Base-by-base conservation (phyloP, 2,888 invertebrate species). In the Drosophila lacicola region DNA sequence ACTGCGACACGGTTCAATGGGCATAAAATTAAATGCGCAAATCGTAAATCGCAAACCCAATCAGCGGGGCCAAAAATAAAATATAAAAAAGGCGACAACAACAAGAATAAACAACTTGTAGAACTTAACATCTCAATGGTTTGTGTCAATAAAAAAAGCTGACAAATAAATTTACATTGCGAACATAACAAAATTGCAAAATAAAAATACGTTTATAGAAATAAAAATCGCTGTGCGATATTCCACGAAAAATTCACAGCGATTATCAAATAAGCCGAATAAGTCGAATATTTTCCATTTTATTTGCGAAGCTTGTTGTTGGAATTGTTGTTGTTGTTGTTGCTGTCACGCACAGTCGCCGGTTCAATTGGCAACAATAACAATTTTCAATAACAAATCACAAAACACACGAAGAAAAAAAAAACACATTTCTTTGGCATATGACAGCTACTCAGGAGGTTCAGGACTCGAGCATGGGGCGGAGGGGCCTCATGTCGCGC, bases 251-350 rank as follows among this genome's bases (percentile, higher is more conserved):
- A 78, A 74, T 67, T 56, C 62, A 66, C 55, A 58, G 64, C 68
- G 83, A 83, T 83, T 83, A 83, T 74, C 85, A 78, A 80, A 80
- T 80, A 85, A 85, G 83, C 74, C 62, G 39, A 72, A 67, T 58
- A 71, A 71, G 75, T 57, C 47, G 47, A 65, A 65, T 60, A 65
- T 67, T 25, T 10, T 11, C 36, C 49, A 29, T 8, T 65, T 75
- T 46, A 60, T 45, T 55, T 55, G 44, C 4, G 3, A 17, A 8
- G 29, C 29, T 37, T 55, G 55, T 55, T 50, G 53, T 6, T 63
- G 39, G 37, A 60, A 51, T 49, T 61, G 57, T 64, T 60, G 72
- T 75, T 53, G 41, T 17, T 58, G 46, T 42, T 62, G 58, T 47
- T 53, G 53, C 63, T 74, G 81, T 78, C 79, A 81, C 74, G 68